These are phyloP conservation scores for Agapostemon virescens DNA, from an alignment of 2,888 invertebrate genomes.

Conservation along the genomic window DNA sequence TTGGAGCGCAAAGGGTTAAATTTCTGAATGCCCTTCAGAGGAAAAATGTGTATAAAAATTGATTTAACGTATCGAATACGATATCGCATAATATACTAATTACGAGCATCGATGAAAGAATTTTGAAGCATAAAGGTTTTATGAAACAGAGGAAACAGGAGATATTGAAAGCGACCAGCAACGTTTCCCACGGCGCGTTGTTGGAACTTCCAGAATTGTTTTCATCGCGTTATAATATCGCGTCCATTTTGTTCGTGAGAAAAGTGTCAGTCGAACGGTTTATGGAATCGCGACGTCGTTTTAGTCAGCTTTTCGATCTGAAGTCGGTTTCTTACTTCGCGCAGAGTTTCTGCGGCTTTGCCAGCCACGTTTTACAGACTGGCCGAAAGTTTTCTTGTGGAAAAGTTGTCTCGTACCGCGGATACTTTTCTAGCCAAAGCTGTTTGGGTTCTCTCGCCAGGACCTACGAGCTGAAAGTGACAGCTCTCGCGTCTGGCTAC, in stretches of 20 bases:
- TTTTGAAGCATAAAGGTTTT: no score
- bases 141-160: not conserved
- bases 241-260: conserved; percentile 9
- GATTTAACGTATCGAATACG: no score
- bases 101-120: no score
- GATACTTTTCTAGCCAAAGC: conserved; percentile 44
- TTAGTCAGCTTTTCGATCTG: conserved; percentile 6
- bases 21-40: no score
- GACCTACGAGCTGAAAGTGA: conserved; percentile 20
- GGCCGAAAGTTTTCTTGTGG: conserved; percentile 39
- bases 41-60: no score
- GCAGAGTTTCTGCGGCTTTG: conserved; percentile 47
- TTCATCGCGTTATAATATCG: not conserved
- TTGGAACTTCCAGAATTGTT: not conserved
- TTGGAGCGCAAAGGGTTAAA: no score
- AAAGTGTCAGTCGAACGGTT: conserved; percentile 9
- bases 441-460: conserved; percentile 11
- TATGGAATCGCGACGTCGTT: not conserved
- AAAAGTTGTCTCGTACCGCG: conserved; percentile 21
- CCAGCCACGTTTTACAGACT: conserved; percentile 10
- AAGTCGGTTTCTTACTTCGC: conserved; percentile 16
- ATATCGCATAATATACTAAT: no score
- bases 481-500: conserved; percentile 8
- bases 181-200: not conserved
- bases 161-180: not conserved